Base-by-base conservation (phyloP, 2,797 vertebrate species). In the Melanotaenia boesemani region DNA sequence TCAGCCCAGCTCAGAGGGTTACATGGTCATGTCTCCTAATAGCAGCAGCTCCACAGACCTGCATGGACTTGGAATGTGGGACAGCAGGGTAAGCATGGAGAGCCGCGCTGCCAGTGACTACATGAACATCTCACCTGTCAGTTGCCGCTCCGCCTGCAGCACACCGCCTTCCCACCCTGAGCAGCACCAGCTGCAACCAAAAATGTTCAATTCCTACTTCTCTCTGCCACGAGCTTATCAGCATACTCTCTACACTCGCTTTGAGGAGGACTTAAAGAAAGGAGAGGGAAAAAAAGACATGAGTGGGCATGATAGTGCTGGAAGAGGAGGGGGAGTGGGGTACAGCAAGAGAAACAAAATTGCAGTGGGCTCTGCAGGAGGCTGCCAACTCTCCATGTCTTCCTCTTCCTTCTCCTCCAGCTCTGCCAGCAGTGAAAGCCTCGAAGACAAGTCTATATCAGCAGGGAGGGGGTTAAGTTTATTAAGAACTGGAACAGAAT, bases 401-500 rank as follows among this genome's bases (percentile, higher is more conserved):
- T 95, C 94, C 63, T 95, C 93, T 4, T 96, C 95, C 12, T 95
- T 94, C 85, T 96, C 95, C 76, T 96, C 95, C 20, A 95, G 94
- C 85, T 95, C 95, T 20, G 94, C 95, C 79, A 96, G 95, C 88
- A 96, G 94, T 2, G 96, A 96, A 84, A 96, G 96, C 82, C 90
- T 96, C 70, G 96, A 95, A 67, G 96, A 96, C 70, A 94, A 93
- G 74, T 92, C 93, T 6, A 54, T 91, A 66, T 93, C 93, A 7
- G 75, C 85, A 10, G 92, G 91, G 48, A 87, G 89, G 75, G 87
- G 89, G 66, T 81, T 94, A 74, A 88, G 89, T 83, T 67, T 93
- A 36, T 82, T 88, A 69, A 91, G 93, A 71, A 83, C 84, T 5
- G 91, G 82, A 67, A 76, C 59, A 30, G 89, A 85, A 67, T 90